Conservation (phyloP, 1,140 invertebrate species). For the Drosophila navojoa region DNA sequence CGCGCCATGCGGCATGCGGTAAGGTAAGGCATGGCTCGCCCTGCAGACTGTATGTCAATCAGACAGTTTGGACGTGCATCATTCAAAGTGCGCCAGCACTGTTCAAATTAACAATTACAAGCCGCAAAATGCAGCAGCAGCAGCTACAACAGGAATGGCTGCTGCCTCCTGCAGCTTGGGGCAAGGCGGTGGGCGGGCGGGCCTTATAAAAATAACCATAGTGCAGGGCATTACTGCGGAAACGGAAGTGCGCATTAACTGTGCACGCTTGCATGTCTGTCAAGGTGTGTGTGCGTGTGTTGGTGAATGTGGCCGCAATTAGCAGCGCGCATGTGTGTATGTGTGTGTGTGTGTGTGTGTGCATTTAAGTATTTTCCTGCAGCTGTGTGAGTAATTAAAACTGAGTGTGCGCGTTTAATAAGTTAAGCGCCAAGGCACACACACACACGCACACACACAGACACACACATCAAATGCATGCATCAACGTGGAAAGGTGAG, state of each 20-base stretch:
- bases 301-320: conserved; percentile 65
- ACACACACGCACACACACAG: conserved; percentile 13
- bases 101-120: conserved; percentile 36
- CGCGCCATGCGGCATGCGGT: conserved; percentile 55
- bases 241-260: conserved; percentile 81
- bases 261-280: conserved; percentile 51
- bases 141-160: conserved; percentile 48
- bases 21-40: background rate
- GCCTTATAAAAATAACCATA: conserved; percentile 75
- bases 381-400: conserved; percentile 77
- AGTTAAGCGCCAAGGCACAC: conserved; percentile 63
- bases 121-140: no score
- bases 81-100: conserved; percentile 46
- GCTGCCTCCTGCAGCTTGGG: conserved; percentile 12
- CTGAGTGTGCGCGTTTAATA: conserved; percentile 76
- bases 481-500: background rate
- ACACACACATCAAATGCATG: background rate
- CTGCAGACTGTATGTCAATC: conserved; percentile 38
- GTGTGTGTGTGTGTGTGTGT: conserved; percentile 52
- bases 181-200: conserved; percentile 17
- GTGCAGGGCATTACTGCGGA: conserved; percentile 77
- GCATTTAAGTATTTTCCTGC: conserved; percentile 49
- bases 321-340: conserved; percentile 60
- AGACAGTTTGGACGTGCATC: conserved; percentile 48
- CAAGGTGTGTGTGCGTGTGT: conserved; percentile 29